phyloP scores from a whole-genome alignment of 2,797 vertebrate species.

The Acanthornis magna region DNA sequence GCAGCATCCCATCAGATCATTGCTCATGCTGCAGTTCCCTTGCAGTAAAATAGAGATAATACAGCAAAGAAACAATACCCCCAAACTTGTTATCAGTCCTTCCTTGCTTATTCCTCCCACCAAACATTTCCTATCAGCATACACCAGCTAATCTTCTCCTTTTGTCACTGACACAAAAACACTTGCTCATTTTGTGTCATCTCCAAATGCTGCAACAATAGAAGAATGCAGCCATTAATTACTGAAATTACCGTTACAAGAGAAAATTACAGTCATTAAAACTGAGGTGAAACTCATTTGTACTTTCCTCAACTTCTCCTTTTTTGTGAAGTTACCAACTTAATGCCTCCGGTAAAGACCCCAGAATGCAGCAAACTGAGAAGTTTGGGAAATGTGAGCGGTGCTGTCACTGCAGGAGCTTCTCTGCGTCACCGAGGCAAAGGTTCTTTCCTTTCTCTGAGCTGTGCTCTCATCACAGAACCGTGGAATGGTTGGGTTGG shows the following conservation, averaged over 20 bases:
- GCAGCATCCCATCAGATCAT: neutral
- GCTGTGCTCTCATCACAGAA: neutral
- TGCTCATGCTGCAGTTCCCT: neutral
- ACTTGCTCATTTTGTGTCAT: slow-evolving; percentile 62
- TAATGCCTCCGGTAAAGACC: neutral
- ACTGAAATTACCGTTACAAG: slow-evolving; percentile 34
- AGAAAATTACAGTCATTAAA: slow-evolving; percentile 69
- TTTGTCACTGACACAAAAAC: slow-evolving; percentile 70
- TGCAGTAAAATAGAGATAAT: neutral
- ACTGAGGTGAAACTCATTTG: slow-evolving; percentile 54
- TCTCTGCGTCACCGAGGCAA: neutral
- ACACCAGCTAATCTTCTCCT: slow-evolving; percentile 59
- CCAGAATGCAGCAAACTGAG: neutral
- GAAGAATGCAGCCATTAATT: slow-evolving; percentile 69
- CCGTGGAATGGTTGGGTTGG: neutral
- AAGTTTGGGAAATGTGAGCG: neutral
- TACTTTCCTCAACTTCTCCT: slow-evolving; percentile 30
- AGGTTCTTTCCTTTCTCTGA: neutral
- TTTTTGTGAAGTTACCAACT: slow-evolving; percentile 26
- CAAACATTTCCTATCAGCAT: slow-evolving; percentile 50
- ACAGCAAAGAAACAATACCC: neutral
- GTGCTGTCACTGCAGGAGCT: neutral
- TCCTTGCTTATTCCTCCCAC: slow-evolving; percentile 48
- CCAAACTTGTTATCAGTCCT: slow-evolving; percentile 19
- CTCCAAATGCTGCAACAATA: slow-evolving; percentile 40